Evolutionary conservation across 2,888 invertebrate genomes (phyloP).

Genomic region (Agonopterix alstromeriana): DNA sequence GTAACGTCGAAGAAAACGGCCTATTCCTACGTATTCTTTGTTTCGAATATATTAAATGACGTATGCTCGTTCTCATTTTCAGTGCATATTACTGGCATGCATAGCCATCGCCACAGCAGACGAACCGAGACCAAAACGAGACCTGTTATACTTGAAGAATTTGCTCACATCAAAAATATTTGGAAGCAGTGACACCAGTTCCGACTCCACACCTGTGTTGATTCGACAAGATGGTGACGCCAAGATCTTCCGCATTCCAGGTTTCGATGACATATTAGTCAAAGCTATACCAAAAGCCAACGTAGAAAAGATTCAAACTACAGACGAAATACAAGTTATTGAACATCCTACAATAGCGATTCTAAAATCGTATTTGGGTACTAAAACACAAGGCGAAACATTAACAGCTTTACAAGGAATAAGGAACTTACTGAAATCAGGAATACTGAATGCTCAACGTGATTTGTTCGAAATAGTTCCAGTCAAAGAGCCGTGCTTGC

Average conservation of each 20-base stretch:
- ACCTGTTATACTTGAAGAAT: conserved; percentile 22
- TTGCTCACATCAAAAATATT: conserved; percentile 20
- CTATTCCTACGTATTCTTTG: too few species aligned
- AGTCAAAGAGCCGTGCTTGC: not conserved
- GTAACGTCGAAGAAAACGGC: too few species aligned
- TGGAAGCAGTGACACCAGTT: conserved; percentile 10
- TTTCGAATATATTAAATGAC: too few species aligned
- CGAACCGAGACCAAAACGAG: conserved; percentile 20
- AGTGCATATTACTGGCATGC: conserved; percentile 32
- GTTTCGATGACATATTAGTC: conserved; percentile 23
- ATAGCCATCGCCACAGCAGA: conserved; percentile 16
- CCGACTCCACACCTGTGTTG: conserved; percentile 1
- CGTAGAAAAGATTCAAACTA: conserved; percentile 3
- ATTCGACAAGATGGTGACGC: conserved; percentile 6
- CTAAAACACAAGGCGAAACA: conserved; percentile 22
- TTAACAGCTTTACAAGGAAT: conserved; percentile 22
- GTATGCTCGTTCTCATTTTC: conserved; percentile 16
- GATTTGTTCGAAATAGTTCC: conserved; percentile 6
- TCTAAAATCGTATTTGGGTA: conserved; percentile 26
- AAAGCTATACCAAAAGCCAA: conserved; percentile 19
- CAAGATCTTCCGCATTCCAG: conserved; percentile 26
- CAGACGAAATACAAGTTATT: conserved; percentile 6
- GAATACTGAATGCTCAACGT: conserved; percentile 16
- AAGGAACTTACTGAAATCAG: conserved; percentile 24
- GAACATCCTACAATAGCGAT: conserved; percentile 14